Evolutionary conservation across 1,140 invertebrate species (phyloP).

Genomic region (Periplaneta americana): DNA sequence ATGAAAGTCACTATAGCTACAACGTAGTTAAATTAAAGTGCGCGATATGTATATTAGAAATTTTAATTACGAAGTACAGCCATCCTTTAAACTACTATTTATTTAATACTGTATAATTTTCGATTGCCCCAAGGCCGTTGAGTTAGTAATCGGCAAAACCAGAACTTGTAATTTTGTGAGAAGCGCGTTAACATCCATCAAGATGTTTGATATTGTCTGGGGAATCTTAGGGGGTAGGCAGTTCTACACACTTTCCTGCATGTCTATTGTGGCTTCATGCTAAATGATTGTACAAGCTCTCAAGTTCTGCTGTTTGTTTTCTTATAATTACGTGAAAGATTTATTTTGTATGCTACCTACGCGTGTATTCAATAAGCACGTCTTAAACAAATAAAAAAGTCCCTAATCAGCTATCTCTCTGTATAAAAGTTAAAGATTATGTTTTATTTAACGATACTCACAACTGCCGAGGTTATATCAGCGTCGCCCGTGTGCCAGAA

Average conservation of each 20-base stretch:
- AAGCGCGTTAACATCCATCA: not conserved
- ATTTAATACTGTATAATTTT: slow-evolving; percentile 6
- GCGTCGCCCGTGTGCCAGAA: too few species aligned
- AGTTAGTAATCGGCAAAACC: not conserved
- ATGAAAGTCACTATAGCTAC: not conserved
- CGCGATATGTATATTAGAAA: not conserved
- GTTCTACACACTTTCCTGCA: not conserved
- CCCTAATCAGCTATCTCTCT: too few species aligned
- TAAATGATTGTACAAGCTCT: not conserved
- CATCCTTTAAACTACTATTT: not conserved
- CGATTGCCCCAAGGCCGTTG: not conserved
- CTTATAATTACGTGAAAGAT: too few species aligned
- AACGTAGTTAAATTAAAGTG: not conserved
- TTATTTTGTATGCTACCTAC: too few species aligned
- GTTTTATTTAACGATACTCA: too few species aligned
- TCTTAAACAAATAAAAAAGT: too few species aligned
- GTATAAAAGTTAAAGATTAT: too few species aligned
- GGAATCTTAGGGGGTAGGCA: not conserved
- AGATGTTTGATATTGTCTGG: slow-evolving; percentile 2
- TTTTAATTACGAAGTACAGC: not conserved
- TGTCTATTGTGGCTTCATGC: not conserved
- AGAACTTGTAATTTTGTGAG: not conserved
- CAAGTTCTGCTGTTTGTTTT: too few species aligned
- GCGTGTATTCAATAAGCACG: too few species aligned
- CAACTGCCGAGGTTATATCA: too few species aligned